Evolutionary conservation across 2,113 vertebrate genomes (phyloP), one percentile per base, ranked within the genome.

Genomic region (Narcine bancroftii): DNA sequence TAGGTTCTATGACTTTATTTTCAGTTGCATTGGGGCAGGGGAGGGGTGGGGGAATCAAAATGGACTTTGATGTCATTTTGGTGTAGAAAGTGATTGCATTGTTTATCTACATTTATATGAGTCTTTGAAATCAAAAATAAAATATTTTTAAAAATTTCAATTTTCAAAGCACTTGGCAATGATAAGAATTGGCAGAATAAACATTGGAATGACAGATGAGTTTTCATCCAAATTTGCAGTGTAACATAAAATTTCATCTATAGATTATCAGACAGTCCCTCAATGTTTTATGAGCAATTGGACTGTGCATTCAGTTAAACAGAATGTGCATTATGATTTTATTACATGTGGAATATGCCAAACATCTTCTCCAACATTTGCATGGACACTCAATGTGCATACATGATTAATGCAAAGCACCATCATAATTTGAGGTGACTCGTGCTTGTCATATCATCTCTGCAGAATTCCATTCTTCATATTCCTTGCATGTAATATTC

Each of bases 401-500:
- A 39, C 39, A 91, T 10, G 56, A 65, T 50, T 60, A 87, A 19
- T 91, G 42, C 39, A 66, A 24, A 6, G 10, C 45, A 69, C 79
- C 29, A 53, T 29, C 6, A 11, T 83, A 26, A 53, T 83, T 47
- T 33, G 42, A 66, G 89, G 33, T 11, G 42, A 63, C 24, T 69
- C 47, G 26, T 47, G 39, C n/a, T 45, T 69, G 2, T 45, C 26
- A 7, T 29, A 91, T 69, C 89, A 91, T 47, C 24, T 47, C 4
- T 66, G 65, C 36, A 9, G 63, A 71, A 69, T 71, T 65, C 4
- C 26, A 66, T 91, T 69, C 65, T 47, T 71, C 60, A 91, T 91
- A 91, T 60, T 87, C 65, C 42, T 91, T 21, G 36, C 65, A 91
- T 29, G 47, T 47, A 91, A 66, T 91, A 71, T 91, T 91, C 45